Conservation (phyloP, 1,140 invertebrate species). For the Procambarus clarkii region DNA sequence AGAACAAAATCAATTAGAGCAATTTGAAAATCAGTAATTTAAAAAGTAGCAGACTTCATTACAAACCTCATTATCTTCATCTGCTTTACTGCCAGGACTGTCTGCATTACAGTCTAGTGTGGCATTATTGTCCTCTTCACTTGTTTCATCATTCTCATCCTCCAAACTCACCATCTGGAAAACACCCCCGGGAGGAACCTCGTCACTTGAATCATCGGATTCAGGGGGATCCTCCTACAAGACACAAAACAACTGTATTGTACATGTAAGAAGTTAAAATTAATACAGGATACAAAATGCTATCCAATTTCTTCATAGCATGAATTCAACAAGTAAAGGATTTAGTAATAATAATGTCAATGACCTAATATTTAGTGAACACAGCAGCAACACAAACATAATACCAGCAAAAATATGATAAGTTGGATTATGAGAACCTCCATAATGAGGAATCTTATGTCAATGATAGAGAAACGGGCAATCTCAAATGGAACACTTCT, state of each 20-base stretch:
- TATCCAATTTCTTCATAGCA: background rate
- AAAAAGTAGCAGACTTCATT: background rate
- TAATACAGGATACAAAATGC: background rate
- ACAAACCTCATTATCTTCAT: constrained; percentile 75
- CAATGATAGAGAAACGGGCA: too few species aligned
- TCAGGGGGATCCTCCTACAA: constrained; percentile 59
- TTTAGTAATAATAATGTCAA: background rate
- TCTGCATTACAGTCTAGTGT: background rate
- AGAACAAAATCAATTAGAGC: too few species aligned
- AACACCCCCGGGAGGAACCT: constrained; percentile 53
- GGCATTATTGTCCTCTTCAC: constrained; percentile 62
- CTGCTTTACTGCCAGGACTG: constrained; percentile 57
- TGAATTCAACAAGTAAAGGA: background rate
- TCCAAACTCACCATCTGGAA: constrained; percentile 8
- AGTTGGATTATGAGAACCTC: too few species aligned
- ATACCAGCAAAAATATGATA: too few species aligned
- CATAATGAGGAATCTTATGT: too few species aligned
- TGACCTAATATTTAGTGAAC: too few species aligned
- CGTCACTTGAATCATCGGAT: constrained; percentile 61
- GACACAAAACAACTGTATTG: background rate
- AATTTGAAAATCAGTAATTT: too few species aligned
- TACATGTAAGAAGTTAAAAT: background rate
- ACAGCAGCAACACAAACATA: too few species aligned
- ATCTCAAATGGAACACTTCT: too few species aligned
- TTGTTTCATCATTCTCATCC: constrained; percentile 37